A percentile compares a stretch with the other conserved stretches of the same genome.
These are phyloP conservation scores for Magallana nippona DNA, from an alignment of 2,888 invertebrate genomes.

Conservation along the genomic window DNA sequence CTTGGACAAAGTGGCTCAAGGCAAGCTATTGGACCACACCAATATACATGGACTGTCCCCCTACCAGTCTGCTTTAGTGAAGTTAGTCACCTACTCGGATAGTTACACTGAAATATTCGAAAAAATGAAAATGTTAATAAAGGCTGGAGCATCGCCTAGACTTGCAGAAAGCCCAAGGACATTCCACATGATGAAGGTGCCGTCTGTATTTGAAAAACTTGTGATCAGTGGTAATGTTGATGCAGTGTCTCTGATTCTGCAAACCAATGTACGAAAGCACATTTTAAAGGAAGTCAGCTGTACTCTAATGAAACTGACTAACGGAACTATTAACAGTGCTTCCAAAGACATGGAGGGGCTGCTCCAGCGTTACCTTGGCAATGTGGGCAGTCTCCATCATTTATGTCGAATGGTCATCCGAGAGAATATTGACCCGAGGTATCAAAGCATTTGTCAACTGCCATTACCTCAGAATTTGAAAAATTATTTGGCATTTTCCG, in stretches of 20 bases:
- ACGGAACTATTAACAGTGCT: neutral
- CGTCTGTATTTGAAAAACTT: neutral
- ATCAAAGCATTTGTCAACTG: conserved; percentile 14
- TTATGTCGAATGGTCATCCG: conserved; percentile 15
- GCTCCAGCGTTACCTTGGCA: neutral
- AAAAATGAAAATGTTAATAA: conserved; percentile 19
- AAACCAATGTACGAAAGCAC: neutral
- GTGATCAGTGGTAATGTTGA: conserved; percentile 7
- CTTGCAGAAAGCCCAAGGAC: neutral
- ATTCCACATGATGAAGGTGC: neutral
- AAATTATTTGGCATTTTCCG: conserved; percentile 19
- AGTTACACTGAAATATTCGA: neutral
- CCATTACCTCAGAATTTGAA: conserved; percentile 16
- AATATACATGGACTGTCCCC: conserved; percentile 17
- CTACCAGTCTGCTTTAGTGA: neutral
- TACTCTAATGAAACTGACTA: neutral
- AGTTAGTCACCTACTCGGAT: neutral
- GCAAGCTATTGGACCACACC: neutral
- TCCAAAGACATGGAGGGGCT: conserved; percentile 18
- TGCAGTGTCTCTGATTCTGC: conserved; percentile 14
- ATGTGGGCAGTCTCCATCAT: neutral
- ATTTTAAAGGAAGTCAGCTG: neutral
- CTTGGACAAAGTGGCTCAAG: neutral
- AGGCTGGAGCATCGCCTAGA: neutral
- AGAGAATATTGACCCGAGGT: neutral